Conservation (phyloP, 2,888 invertebrate species). For the Phengaris arion region DNA sequence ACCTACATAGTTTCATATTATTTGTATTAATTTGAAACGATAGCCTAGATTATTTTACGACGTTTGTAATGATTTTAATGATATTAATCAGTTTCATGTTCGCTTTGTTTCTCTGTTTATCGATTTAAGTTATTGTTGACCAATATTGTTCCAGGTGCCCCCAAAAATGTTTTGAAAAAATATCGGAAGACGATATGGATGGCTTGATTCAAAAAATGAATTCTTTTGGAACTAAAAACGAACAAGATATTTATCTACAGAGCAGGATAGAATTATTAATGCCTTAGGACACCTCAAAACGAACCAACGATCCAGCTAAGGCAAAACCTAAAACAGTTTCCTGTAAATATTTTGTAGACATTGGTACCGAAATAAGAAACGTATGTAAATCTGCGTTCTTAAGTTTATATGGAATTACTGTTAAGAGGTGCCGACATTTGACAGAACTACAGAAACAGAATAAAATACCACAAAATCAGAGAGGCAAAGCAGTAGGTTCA, state of each 20-base stretch:
- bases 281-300: too few relatives aligned
- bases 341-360: too few relatives aligned
- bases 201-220: conserved; percentile 11
- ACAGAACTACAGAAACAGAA: neutral
- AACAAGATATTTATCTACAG: conserved; percentile 6
- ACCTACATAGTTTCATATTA: neutral
- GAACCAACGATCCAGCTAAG: too few relatives aligned
- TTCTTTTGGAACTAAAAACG: conserved; percentile 8
- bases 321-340: too few relatives aligned
- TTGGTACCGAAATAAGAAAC: too few relatives aligned
- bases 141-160: neutral
- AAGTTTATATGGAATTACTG: conserved; percentile 1
- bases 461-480: neutral
- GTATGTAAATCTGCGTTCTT: neutral
- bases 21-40: too few relatives aligned
- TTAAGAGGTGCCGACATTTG: neutral
- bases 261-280: too few relatives aligned
- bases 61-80: too few relatives aligned
- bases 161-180: conserved; percentile 21
- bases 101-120: neutral
- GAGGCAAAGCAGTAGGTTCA: neutral
- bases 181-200: conserved; percentile 18
- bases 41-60: too few relatives aligned
- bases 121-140: neutral
- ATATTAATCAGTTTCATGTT: neutral